These are phyloP conservation scores for Chromoteleia sp. DNA, from an alignment of 2,888 invertebrate species.

Conservation along the genomic window DNA sequence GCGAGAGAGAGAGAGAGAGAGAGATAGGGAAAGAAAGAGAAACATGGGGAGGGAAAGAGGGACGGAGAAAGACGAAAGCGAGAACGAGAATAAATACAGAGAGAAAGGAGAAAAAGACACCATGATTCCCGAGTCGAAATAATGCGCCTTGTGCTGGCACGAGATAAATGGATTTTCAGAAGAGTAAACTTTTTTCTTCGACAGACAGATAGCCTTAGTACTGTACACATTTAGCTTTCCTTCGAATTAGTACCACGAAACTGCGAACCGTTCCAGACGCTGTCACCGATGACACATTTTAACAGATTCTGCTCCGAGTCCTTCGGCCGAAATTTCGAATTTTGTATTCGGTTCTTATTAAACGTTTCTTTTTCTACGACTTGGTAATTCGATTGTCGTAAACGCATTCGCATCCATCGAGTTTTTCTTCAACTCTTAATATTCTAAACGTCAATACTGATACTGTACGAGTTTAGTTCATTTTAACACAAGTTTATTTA, in stretches of 20 bases:
- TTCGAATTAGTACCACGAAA: constrained; percentile 48
- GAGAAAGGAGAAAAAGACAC: constrained; percentile 3
- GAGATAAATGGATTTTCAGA: constrained; percentile 72
- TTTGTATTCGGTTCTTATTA: background rate
- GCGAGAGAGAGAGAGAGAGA: constrained; percentile 7
- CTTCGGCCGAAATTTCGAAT: background rate
- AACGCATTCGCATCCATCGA: too few relatives aligned
- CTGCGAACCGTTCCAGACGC: constrained; percentile 6
- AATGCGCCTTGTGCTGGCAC: constrained; percentile 64
- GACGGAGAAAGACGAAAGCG: background rate
- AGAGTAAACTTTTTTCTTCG: constrained; percentile 62
- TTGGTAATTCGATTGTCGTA: too few relatives aligned
- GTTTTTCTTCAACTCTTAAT: too few relatives aligned
- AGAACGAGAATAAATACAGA: constrained; percentile 23
- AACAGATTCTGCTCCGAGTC: constrained; percentile 17
- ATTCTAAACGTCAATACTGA: too few relatives aligned
- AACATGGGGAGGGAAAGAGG: background rate
- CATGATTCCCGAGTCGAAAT: constrained; percentile 60
- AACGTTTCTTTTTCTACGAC: background rate
- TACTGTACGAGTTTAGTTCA: too few relatives aligned
- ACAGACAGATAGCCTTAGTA: constrained; percentile 35
- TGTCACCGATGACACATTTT: constrained; percentile 25
- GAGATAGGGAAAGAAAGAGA: background rate
- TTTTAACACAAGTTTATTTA: too few relatives aligned
- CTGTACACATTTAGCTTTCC: constrained; percentile 42